Conservation (phyloP, 2,888 invertebrate species). For the Pristionchus exspectatus region DNA sequence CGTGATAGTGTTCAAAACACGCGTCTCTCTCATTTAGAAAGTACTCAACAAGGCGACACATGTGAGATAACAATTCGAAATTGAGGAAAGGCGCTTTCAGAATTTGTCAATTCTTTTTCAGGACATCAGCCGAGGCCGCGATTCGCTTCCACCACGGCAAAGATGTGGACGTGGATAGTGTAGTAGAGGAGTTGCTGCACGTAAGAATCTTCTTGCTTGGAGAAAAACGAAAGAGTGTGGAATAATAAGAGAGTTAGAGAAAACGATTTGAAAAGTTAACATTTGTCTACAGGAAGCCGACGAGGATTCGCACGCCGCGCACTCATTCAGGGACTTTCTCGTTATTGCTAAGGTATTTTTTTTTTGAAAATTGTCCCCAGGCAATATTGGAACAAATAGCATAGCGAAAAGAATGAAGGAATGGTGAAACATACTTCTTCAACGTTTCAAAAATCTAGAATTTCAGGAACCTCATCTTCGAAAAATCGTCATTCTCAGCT, state of each 20-base stretch:
- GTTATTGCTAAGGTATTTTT: neutral
- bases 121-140: slow-evolving; percentile 22
- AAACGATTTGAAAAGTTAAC: too few species aligned
- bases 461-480: slow-evolving; percentile 67
- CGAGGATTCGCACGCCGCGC: slow-evolving; percentile 16
- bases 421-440: neutral
- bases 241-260: too few species aligned
- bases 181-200: neutral
- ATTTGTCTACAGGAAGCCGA: slow-evolving; percentile 23
- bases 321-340: slow-evolving; percentile 41
- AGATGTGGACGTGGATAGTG: neutral
- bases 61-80: too few species aligned
- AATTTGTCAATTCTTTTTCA: neutral
- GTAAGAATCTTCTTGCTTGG: neutral
- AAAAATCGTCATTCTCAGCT: slow-evolving; percentile 64
- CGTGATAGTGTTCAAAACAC: too few species aligned
- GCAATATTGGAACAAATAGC: too few species aligned
- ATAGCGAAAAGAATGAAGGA: too few species aligned
- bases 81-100: too few species aligned
- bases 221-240: too few species aligned
- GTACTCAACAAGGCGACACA: too few species aligned
- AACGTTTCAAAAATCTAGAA: too few species aligned
- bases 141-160: slow-evolving; percentile 44
- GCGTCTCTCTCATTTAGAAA: too few species aligned
- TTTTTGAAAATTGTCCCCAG: too few species aligned